Evolutionary conservation across 1,140 invertebrate genomes (phyloP), one percentile per base, ranked within the genome.

Genomic region (Eubasilissa regina): DNA sequence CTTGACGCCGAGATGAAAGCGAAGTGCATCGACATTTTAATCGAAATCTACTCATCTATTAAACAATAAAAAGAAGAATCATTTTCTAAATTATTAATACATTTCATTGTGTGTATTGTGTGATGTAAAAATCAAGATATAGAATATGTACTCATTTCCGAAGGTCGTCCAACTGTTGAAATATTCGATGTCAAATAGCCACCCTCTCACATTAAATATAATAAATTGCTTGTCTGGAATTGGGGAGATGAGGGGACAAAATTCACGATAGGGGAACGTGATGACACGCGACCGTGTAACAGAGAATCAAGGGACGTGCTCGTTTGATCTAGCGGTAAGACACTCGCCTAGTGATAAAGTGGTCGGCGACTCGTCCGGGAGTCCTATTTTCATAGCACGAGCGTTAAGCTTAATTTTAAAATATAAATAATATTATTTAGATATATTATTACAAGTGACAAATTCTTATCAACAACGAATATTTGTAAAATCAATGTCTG

Each of bases 131-230:
- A 56, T 10, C 11, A 13, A 11, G n/a, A n/a, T n/a, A n/a, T n/a
- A n/a, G n/a, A n/a, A n/a, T n/a, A n/a, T n/a, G n/a, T n/a, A 13
- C 0, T 1, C 21, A 13, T 6, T 62, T n/a, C 25, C 35, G 60
- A 64, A 64, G 60, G 60, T 64, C 60, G 35, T 12, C 60, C 60
- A 64, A 64, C 19, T 64, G 60, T 64, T 64, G 60, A 64, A 64
- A 43, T 43, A n/a, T 21, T 25, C 21, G 19, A 64, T 64, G 60
- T 58, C 17, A 21, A 19, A 53, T n/a, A 64, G 60, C 4, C 60
- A 35, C 60, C 60, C 60, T 64, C 60, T 64, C 11, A 19, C 11
- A 64, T 35, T 35, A 64, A 64, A 25, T 25, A 64, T 64, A 12
- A 64, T 64, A 64, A 64, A 64, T 64, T 64, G 55, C 15, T 7